Conservation (phyloP, 1,140 invertebrate genomes). For the Amyelois transitella region DNA sequence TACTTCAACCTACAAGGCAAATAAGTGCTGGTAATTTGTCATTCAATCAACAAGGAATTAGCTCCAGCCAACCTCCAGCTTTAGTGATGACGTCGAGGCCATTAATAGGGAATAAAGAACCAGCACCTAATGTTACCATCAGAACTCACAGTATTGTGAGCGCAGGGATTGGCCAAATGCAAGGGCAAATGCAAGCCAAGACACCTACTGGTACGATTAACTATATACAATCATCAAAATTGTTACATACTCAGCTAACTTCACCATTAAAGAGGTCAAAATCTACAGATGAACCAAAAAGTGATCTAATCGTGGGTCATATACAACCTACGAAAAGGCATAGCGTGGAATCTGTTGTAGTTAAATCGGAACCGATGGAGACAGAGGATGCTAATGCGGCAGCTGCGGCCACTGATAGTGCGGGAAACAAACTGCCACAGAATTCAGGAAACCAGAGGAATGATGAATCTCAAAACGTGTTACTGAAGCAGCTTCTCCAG, state of each 20-base stretch:
- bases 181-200: constrained; percentile 48
- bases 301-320: constrained; percentile 64
- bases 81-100: constrained; percentile 70
- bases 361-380: constrained; percentile 72
- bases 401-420: constrained; percentile 22
- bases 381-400: constrained; percentile 50
- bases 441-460: constrained; percentile 65
- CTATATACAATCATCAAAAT: constrained; percentile 68
- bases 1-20: constrained; percentile 64
- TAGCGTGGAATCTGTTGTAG: constrained; percentile 70
- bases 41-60: constrained; percentile 71
- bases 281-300: constrained; percentile 73
- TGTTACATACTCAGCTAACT: constrained; percentile 75
- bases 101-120: constrained; percentile 56
- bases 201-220: constrained; percentile 46
- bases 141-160: constrained; percentile 54
- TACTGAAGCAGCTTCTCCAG: constrained; percentile 92
- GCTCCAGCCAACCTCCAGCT: constrained; percentile 70
- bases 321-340: constrained; percentile 68
- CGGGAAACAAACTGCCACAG: constrained; percentile 35
- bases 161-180: constrained; percentile 27
- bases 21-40: constrained; percentile 58
- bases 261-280: constrained; percentile 73
- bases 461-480: constrained; percentile 90
- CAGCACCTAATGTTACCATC: constrained; percentile 62